A percentile compares a stretch with the other conserved stretches of the same genome.
Conservation (phyloP, 64 coral and sea anemone species). For the Astreopora myriophthalma region DNA sequence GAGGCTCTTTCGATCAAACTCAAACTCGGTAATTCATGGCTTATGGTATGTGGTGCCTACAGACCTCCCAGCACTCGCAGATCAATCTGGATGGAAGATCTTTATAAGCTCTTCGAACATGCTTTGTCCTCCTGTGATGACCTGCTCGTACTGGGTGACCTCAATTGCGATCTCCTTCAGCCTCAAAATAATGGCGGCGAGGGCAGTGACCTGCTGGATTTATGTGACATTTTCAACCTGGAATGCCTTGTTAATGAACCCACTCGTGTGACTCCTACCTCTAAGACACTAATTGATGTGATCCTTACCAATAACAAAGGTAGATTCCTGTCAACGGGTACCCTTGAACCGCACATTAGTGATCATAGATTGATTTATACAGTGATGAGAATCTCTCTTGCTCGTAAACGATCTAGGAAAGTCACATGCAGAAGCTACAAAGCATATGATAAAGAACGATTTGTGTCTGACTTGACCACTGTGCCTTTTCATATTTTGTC, state of each 20-base stretch:
- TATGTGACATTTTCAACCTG: slow-evolving; percentile 41
- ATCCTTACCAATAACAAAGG: slow-evolving; percentile 14
- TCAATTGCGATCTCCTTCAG: slow-evolving; percentile 49
- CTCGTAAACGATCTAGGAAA: slow-evolving; percentile 39
- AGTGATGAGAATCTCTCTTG: slow-evolving; percentile 13
- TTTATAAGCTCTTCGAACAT: slow-evolving; percentile 18
- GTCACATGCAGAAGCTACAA: slow-evolving; percentile 25
- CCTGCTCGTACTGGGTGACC: slow-evolving; percentile 40
- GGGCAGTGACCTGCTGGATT: slow-evolving; percentile 47
- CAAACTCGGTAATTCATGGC: not conserved
- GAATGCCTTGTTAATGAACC: slow-evolving; percentile 28
- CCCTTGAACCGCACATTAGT: slow-evolving; percentile 29
- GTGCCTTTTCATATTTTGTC: slow-evolving; percentile 39
- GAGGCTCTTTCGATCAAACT: not conserved
- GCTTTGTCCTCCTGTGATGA: slow-evolving; percentile 40
- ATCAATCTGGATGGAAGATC: slow-evolving; percentile 36
- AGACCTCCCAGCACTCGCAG: slow-evolving; percentile 39
- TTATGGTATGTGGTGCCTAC: slow-evolving; percentile 56
- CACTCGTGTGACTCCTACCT: not conserved
- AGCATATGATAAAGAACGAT: slow-evolving; percentile 7
- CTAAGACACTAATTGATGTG: slow-evolving; percentile 3
- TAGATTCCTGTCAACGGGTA: slow-evolving; percentile 37
- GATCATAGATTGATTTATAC: slow-evolving; percentile 30
- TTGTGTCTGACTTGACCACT: slow-evolving; percentile 13
- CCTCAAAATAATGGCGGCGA: slow-evolving; percentile 40